Conservation (phyloP, 2,797 vertebrate species). For the Bradypodion ventrale region DNA sequence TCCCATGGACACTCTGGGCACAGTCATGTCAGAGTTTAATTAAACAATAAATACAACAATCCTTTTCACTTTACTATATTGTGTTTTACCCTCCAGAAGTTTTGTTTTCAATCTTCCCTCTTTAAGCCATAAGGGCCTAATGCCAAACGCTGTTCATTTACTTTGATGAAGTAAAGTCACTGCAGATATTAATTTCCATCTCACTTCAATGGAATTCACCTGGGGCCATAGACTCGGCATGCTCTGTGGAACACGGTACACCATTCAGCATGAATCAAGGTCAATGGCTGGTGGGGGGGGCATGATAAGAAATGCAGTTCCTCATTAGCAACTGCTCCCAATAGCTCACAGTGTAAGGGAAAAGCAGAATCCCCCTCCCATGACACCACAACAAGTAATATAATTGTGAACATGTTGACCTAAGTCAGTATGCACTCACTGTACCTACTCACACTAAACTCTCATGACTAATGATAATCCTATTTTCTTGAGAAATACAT, state of each 20-base stretch:
- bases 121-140: not conserved
- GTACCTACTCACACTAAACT: not conserved
- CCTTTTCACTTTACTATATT: not conserved
- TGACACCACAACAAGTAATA: not conserved
- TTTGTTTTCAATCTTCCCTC: not conserved
- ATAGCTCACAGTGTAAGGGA: not conserved
- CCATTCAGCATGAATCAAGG: not conserved
- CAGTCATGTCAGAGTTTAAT: not conserved
- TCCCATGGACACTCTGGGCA: not conserved
- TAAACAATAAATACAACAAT: conserved; percentile 1
- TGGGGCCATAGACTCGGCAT: not conserved
- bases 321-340: not conserved
- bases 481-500: not conserved
- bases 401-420: no score
- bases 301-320: not conserved
- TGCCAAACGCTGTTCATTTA: not conserved
- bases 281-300: not conserved
- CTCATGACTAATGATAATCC: not conserved
- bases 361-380: not conserved
- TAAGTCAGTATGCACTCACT: no score
- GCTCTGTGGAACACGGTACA: not conserved
- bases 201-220: not conserved
- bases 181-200: conserved; percentile 14
- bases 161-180: not conserved
- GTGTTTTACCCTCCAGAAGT: not conserved